These are phyloP conservation scores for Acanthiza pusilla DNA, from an alignment of 2,797 vertebrate species.

Conservation along the genomic window DNA sequence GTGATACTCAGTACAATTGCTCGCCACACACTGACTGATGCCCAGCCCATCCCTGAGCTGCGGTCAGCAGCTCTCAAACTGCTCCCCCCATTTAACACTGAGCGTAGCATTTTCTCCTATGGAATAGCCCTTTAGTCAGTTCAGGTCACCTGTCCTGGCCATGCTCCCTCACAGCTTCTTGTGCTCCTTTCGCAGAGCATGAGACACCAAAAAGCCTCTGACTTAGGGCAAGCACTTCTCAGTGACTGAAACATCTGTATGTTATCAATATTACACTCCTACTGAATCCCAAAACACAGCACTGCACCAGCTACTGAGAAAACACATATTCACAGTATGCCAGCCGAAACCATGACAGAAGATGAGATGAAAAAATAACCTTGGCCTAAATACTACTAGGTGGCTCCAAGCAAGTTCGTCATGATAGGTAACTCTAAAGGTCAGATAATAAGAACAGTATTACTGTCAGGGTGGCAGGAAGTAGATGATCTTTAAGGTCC, in stretches of 20 bases:
- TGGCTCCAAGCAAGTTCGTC: neutral
- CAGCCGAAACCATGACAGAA: neutral
- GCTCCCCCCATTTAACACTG: neutral
- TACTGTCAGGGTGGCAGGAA: neutral
- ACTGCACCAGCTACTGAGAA: neutral
- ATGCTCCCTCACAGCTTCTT: neutral
- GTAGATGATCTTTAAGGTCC: neutral
- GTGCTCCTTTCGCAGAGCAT: neutral
- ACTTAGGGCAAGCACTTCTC: neutral
- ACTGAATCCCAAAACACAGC: neutral
- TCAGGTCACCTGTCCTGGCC: neutral
- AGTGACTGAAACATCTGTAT: neutral
- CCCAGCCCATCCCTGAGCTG: neutral
- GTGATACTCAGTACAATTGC: neutral
- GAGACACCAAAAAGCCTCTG: neutral
- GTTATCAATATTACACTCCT: neutral
- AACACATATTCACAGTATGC: neutral
- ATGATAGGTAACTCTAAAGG: neutral
- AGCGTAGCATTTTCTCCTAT: neutral
- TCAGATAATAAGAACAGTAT: neutral
- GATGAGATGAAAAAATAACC: neutral
- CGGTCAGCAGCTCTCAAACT: accelerated
- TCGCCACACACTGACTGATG: neutral
- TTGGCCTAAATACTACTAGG: neutral
- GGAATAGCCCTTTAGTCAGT: neutral